Base-by-base conservation (phyloP, 2,797 vertebrate genomes). In the Catamblyrhynchus diadema region DNA sequence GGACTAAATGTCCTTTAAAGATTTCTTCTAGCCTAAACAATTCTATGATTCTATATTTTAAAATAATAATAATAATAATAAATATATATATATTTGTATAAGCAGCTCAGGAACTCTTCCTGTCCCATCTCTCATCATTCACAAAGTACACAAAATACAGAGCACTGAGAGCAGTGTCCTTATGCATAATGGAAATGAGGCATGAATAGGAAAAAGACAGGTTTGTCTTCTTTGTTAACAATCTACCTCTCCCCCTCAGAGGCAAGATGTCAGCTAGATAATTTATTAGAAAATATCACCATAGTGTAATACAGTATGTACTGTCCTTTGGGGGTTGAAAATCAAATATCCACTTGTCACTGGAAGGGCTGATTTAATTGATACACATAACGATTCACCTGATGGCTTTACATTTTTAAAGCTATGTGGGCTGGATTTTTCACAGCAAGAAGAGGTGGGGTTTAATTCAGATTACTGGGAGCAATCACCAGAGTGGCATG, bases 331-430 rank as follows among this genome's bases (percentile, higher is more conserved):
- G 42, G 89, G 56, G 30, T 37, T 90, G 90, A 86, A 95, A 96
- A 96, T 94, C 86, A 97, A 94, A 94, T 91, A 92, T 70, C 64
- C 72, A 30, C 79, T 93, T 94, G 54, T 92, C 91, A 93, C 47
- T 81, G 59, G 72, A 69, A 94, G 56, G 70, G 64, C 9, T 71
- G 88, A 85, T 86, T 95, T 95, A 80, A 93, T 89, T 91, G 84
- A 72, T 81, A 70, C 33, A 32, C 72, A 47, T 32, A 96, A 79
- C 2, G 0, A 86, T 86, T 94, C 88, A 56, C 48, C 16, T 13
- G 8, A 41, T 39, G 4, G 5, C 35, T 92, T 86, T 82, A 59
- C 54, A 91, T 60, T 37, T 72, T 79, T 54, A 78, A 12, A 51
- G 61, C 59, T 64, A 12, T 2, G 2, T 8, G 22, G 82, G 54